Evolutionary conservation across 2,113 vertebrate species (phyloP).

Genomic region (Alosa alosa): DNA sequence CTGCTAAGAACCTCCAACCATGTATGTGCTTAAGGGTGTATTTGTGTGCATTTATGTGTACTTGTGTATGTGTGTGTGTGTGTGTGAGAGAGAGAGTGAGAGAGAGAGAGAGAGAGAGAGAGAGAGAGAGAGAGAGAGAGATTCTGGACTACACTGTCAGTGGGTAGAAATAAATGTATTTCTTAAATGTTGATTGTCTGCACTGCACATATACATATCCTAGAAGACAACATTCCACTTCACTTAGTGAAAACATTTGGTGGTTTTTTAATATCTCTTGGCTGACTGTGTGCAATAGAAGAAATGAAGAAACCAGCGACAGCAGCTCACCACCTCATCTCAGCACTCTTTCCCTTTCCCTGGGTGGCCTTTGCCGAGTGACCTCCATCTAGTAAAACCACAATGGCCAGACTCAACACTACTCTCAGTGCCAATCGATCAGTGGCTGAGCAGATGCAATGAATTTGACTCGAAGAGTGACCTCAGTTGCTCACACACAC

Average conservation of each 20-base stretch:
- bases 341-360: neutral
- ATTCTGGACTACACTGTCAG: too few relatives aligned
- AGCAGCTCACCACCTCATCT: too few relatives aligned
- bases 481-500: neutral
- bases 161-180: neutral
- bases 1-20: neutral
- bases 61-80: neutral
- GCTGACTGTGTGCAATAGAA: neutral
- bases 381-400: neutral
- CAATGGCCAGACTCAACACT: neutral
- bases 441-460: neutral
- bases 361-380: neutral
- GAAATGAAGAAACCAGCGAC: neutral
- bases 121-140: too few relatives aligned
- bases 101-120: too few relatives aligned
- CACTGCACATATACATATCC: neutral
- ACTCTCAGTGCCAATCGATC: neutral
- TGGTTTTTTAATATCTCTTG: neutral
- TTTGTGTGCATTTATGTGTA: neutral
- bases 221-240: neutral
- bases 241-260: neutral
- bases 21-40: neutral
- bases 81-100: too few relatives aligned
- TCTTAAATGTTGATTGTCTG: neutral
- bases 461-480: neutral